phyloP scores from a whole-genome alignment of 2,797 vertebrate genomes.

The Manis javanica region DNA sequence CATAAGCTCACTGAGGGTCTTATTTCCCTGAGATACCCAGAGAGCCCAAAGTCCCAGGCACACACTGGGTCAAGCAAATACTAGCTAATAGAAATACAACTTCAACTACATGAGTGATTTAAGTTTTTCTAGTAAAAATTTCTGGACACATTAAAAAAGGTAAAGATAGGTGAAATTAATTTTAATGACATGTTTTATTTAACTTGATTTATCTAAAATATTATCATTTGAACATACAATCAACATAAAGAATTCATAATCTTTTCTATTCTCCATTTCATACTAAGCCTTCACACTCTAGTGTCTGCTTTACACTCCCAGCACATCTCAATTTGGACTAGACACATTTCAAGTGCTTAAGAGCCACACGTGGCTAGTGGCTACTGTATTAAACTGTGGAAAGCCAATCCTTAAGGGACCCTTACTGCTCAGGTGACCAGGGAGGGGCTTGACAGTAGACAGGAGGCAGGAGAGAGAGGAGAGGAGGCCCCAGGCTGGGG shows the following conservation, averaged over 20 bases:
- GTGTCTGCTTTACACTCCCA: not conserved
- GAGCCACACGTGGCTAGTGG: not conserved
- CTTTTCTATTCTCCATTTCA: not conserved
- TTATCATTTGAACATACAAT: not conserved
- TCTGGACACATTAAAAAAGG: not conserved
- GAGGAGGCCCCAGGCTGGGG: not conserved
- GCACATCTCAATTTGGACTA: not conserved
- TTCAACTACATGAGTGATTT: not conserved
- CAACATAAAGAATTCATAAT: not conserved
- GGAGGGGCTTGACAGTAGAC: not conserved
- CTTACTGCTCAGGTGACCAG: not conserved
- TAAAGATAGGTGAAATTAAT: conserved; percentile 8
- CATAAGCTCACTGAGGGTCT: not conserved
- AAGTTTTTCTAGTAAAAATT: not conserved
- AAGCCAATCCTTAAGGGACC: not conserved
- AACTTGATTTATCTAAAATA: conserved; percentile 4
- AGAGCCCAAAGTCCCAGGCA: not conserved
- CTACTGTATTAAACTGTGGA: too few species aligned
- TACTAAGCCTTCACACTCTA: not conserved
- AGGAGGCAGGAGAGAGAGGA: not conserved
- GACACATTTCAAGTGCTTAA: not conserved
- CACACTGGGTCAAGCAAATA: not conserved
- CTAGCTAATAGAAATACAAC: not conserved
- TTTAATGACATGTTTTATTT: conserved; percentile 17
- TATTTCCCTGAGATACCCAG: not conserved